Conservation (phyloP, 2,797 vertebrate species). For the Chromobotia macracanthus region DNA sequence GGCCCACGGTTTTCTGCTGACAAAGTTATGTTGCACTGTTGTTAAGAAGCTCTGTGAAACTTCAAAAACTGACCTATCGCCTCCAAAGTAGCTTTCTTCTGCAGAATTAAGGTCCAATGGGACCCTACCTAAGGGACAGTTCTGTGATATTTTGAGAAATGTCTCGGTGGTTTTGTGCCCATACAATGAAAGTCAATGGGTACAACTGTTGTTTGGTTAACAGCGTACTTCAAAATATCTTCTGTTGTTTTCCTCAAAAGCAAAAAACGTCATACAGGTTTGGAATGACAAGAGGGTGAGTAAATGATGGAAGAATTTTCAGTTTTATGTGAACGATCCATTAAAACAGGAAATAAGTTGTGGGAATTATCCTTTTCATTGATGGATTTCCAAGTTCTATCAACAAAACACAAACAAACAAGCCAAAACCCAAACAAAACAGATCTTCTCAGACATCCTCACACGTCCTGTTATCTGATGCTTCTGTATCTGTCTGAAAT, state of each 20-base stretch:
- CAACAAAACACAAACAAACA: constrained; percentile 11
- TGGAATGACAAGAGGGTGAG: too few relatives aligned
- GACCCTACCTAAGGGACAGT: neutral
- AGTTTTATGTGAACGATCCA: too few relatives aligned
- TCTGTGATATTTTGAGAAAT: too few relatives aligned
- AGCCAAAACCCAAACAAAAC: neutral
- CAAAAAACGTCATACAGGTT: too few relatives aligned
- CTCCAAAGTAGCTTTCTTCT: neutral
- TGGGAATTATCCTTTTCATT: neutral
- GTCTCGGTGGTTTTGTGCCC: too few relatives aligned
- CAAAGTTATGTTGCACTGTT: constrained; percentile 3
- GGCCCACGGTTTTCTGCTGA: neutral
- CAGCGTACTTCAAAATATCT: too few relatives aligned
- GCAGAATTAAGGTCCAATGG: neutral
- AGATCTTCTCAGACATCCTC: constrained; percentile 3
- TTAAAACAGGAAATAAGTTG: constrained; percentile 19
- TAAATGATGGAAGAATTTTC: too few relatives aligned
- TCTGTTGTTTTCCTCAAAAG: too few relatives aligned
- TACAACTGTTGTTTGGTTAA: too few relatives aligned
- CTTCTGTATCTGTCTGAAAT: neutral
- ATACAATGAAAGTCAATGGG: too few relatives aligned
- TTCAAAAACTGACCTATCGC: neutral
- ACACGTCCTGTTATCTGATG: constrained; percentile 15
- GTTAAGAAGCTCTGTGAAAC: constrained; percentile 20
- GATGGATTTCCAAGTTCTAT: constrained; percentile 13